phyloP scores from a whole-genome alignment of 2,888 invertebrate genomes.

The Caenorhabditis becei region DNA sequence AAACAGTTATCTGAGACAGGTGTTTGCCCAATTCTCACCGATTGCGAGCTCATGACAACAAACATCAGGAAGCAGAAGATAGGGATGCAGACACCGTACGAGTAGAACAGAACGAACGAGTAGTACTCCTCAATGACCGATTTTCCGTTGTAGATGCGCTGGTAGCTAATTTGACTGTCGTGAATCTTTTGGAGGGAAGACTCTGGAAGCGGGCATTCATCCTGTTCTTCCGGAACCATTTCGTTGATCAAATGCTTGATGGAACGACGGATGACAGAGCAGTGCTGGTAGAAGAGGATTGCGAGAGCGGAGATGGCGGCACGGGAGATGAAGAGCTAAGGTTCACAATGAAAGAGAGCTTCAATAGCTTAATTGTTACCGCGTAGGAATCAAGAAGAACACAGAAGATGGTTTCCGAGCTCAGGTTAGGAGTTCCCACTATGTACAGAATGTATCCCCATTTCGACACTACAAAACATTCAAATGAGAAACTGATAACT shows the following conservation, averaged over 20 bases:
- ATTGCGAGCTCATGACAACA: slow-evolving; percentile 52
- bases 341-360: no score
- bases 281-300: slow-evolving; percentile 60
- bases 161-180: slow-evolving; percentile 63
- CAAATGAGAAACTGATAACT: neutral
- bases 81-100: slow-evolving; percentile 68
- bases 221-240: slow-evolving; percentile 61
- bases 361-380: slow-evolving; percentile 21
- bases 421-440: slow-evolving; percentile 49
- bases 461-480: slow-evolving; percentile 34
- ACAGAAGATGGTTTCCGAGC: slow-evolving; percentile 56
- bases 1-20: slow-evolving; percentile 17
- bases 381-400: slow-evolving; percentile 57
- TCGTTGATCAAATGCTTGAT: slow-evolving; percentile 59
- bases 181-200: slow-evolving; percentile 64
- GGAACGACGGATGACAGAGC: slow-evolving; percentile 52
- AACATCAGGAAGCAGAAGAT: slow-evolving; percentile 63
- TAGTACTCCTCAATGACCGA: slow-evolving; percentile 66
- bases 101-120: slow-evolving; percentile 64
- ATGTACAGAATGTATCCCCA: slow-evolving; percentile 61
- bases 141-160: slow-evolving; percentile 63
- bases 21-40: slow-evolving; percentile 13
- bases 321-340: slow-evolving; percentile 59
- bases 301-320: slow-evolving; percentile 58
- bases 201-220: slow-evolving; percentile 63